A percentile compares a stretch with the other conserved stretches of the same genome.
Evolutionary conservation across 2,113 vertebrate genomes (phyloP).

Genomic region (Micronycteris hirsuta): DNA sequence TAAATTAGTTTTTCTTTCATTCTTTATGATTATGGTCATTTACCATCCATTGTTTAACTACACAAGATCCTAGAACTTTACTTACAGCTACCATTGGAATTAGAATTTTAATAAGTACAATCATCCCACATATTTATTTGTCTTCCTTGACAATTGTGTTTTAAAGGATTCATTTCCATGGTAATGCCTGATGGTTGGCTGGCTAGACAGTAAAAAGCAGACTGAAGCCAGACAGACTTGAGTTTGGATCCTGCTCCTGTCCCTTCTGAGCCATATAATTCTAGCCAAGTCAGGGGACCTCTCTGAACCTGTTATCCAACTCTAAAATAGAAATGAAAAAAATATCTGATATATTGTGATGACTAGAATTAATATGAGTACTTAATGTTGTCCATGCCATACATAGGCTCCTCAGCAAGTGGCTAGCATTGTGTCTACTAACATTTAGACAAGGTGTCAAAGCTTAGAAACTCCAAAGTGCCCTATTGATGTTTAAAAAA

Average conservation of each 20-base stretch:
- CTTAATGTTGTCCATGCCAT: too few relatives aligned
- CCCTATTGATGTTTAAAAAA: not conserved
- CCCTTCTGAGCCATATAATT: not conserved
- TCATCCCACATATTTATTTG: not conserved
- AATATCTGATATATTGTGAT: not conserved
- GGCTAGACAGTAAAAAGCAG: not conserved
- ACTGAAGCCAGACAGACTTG: not conserved
- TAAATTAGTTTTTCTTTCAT: conserved; percentile 39
- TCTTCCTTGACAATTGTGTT: not conserved
- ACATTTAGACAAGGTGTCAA: not conserved
- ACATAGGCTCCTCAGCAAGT: not conserved
- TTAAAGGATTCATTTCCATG: not conserved
- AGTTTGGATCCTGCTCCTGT: not conserved
- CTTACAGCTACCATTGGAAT: not conserved
- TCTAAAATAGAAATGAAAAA: not conserved
- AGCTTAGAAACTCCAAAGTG: not conserved
- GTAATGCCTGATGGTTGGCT: not conserved
- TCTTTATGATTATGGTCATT: conserved; percentile 1
- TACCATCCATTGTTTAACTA: not conserved
- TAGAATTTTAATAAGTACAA: not conserved
- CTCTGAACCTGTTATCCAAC: not conserved
- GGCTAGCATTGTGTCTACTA: not conserved
- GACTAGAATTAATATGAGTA: not conserved
- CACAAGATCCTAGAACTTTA: not conserved
- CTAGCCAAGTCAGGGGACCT: not conserved